These are phyloP conservation scores for Drosophila demipolita DNA, from an alignment of 2,888 invertebrate species.

Conservation along the genomic window DNA sequence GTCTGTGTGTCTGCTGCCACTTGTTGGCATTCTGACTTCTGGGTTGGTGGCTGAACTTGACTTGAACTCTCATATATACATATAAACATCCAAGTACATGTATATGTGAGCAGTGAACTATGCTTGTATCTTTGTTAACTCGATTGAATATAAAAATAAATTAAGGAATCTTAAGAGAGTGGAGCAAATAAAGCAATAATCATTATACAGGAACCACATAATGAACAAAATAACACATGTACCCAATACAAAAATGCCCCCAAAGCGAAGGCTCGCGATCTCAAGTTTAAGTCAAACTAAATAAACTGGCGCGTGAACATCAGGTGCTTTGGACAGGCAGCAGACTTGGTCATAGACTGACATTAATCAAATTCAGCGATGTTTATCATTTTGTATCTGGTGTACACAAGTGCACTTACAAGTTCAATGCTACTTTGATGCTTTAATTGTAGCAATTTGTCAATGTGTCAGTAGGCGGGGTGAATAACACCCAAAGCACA, in stretches of 20 bases:
- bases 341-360: constrained; percentile 36
- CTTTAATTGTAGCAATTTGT: constrained; percentile 65
- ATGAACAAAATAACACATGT: constrained; percentile 47
- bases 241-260: not conserved
- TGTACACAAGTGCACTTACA: not conserved
- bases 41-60: constrained; percentile 65
- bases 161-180: not conserved
- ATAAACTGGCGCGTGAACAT: constrained; percentile 24
- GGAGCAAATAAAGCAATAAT: constrained; percentile 56
- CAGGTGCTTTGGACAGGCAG: constrained; percentile 41
- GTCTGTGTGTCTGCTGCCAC: constrained; percentile 48
- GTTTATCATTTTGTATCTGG: not conserved
- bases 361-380: constrained; percentile 71
- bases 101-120: constrained; percentile 52
- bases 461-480: constrained; percentile 62
- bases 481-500: constrained; percentile 46
- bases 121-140: constrained; percentile 31
- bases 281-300: constrained; percentile 42
- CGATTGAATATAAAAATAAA: constrained; percentile 7
- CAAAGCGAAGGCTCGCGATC: not conserved
- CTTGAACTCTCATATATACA: constrained; percentile 56
- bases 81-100: constrained; percentile 19
- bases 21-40: constrained; percentile 58
- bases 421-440: constrained; percentile 18
- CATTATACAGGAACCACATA: constrained; percentile 13